Base-by-base conservation (phyloP, 2,888 invertebrate genomes). In the Acanthacorydalis orientalis region DNA sequence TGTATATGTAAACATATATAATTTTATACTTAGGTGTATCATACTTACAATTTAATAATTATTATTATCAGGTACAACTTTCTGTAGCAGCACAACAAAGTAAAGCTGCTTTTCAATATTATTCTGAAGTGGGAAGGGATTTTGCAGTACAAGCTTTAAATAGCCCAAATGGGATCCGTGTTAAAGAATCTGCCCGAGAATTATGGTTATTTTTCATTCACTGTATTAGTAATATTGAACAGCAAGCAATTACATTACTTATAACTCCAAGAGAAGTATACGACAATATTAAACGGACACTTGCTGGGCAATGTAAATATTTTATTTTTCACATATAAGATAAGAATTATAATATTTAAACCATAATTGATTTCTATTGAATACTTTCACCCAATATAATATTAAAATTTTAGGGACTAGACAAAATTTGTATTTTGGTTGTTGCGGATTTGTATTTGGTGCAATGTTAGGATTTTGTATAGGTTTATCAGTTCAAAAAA, bases 381-480 rank as follows among this genome's bases (percentile, higher is more conserved):
- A 1, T 10, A n/a, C 35, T 35, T 4, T 35, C 37, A 35, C 4
- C 14, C n/a, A 46, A 44, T 14, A 12, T 46, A 37, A 15, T 32
- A 16, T 51, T 49, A 45, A 31, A 43, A 37, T 54, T 52, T 37
- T 52, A 65, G 65, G 60, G 50, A 58, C 58, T 34, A 54, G 59
- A 49, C 57, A 59, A 37, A 60, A 59, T 46, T 47, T 65, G 10
- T 60, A 59, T 45, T 62, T 62, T 49, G 62, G 65, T 16, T 59
- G 59, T 43, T 55, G 60, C 35, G 67, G 67, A 42, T 58, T 68
- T 43, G 55, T 61, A 7, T 52, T 64, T 32, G 68, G 68, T 4
- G 57, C 59, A 35, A 54, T 61, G 4, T 55, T 65, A 46, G 65
- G 66, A 0, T 54, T 64, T n/a, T 54, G 59, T 31, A 53, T 66